Evolutionary conservation across 1,140 invertebrate genomes (phyloP), one percentile per base, ranked within the genome.

Genomic region (Colletes latitarsis): DNA sequence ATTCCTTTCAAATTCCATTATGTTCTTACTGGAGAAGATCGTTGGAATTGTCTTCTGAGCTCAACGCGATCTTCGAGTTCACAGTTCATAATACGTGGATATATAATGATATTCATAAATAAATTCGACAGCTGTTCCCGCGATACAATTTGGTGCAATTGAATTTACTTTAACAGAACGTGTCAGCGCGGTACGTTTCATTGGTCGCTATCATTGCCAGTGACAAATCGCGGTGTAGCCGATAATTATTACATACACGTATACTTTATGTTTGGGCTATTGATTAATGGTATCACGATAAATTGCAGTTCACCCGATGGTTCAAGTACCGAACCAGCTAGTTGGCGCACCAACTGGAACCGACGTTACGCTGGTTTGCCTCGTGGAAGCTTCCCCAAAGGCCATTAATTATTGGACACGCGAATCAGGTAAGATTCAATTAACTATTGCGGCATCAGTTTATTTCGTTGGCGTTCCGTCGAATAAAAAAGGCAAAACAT

Each of bases 391-490:
- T 71, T 97, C 96, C 46, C 97, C 97, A 10, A 97, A 97, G 92
- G 96, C 97, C 78, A 97, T 97, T 91, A 97, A 97, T 94, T 97
- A 97, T 90, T 98, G 97, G 97, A 97, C 96, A 67, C 95, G 96
- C 87, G 96, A 97, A 88, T 96, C 96, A 87, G 96, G 96, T 97
- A 94, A 95, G 72, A 79, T 79, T 79, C 60, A 57, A 79, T 79
- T 66, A 78, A 79, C 77, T 57, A 43, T 57, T 12, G 17, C 66
- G 14, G 14, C 6, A 30, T 17, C 53, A 6, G 39, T 79, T 58
- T 64, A 19, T 66, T 73, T 79, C 14, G 43, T 17, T 12, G 15
- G 4, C 30, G 12, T 41, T 53, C 30, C 14, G 39, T 15, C 8
- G 49, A 15, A 14, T 15, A 21, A 68, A 46, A 6, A 30, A 52